Evolutionary conservation across 2,888 invertebrate genomes (phyloP).

Genomic region (Ichneumoninae sp.): DNA sequence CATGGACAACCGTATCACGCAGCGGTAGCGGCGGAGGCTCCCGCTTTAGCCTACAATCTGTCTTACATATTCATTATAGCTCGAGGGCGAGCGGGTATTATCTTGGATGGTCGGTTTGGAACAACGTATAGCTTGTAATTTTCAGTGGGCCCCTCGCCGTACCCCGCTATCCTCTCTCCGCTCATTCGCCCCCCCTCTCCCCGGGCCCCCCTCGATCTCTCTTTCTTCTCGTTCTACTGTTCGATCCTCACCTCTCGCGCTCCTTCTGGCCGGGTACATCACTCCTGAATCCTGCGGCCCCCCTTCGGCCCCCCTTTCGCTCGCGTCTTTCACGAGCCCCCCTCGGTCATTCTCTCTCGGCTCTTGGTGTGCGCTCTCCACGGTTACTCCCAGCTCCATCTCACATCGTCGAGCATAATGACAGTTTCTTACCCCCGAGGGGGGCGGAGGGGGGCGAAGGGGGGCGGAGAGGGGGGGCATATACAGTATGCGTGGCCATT

Average conservation of each 20-base stretch:
- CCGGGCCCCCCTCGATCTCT: slow-evolving; percentile 59
- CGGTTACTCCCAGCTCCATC: slow-evolving; percentile 46
- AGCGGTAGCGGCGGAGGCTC: slow-evolving; percentile 83
- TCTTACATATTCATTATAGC: slow-evolving; percentile 85
- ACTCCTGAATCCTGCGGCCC: slow-evolving; percentile 24
- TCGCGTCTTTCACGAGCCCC: slow-evolving; percentile 29
- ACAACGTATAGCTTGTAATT: slow-evolving; percentile 84
- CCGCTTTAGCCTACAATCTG: slow-evolving; percentile 84
- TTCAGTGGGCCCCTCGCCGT: slow-evolving; percentile 77
- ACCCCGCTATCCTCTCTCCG: slow-evolving; percentile 38
- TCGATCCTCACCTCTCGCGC: slow-evolving; percentile 33
- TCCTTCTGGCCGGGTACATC: slow-evolving; percentile 25
- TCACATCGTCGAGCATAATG: slow-evolving; percentile 68
- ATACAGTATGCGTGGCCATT: slow-evolving; percentile 53
- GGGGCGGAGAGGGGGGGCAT: neutral
- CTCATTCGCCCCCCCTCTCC: slow-evolving; percentile 26
- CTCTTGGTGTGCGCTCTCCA: slow-evolving; percentile 26
- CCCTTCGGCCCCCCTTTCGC: neutral
- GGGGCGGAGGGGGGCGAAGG: too few species aligned
- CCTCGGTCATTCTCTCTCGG: slow-evolving; percentile 33
- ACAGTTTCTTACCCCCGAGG: slow-evolving; percentile 71
- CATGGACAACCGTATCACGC: slow-evolving; percentile 83
- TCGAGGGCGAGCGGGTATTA: slow-evolving; percentile 84
- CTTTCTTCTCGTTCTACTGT: slow-evolving; percentile 37
- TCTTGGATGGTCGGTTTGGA: slow-evolving; percentile 84